Base-by-base conservation (phyloP, 2,888 invertebrate species). In the Hydrotaea cyrtoneurina region DNA sequence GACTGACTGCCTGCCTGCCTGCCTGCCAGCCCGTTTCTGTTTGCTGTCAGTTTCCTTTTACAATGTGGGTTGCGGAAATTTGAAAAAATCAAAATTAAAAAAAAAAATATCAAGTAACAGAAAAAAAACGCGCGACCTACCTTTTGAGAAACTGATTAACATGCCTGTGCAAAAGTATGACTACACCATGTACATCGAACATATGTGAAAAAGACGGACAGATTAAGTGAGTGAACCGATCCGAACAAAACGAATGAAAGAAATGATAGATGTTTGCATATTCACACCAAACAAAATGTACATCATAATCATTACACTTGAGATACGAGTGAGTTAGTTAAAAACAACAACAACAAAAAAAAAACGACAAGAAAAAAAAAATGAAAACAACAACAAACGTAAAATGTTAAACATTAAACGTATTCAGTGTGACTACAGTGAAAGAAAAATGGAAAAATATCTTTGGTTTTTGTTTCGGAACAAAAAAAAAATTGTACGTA, bases 1-100 rank as follows among this genome's bases (percentile, higher is more conserved):
- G n/a, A n/a, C n/a, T n/a, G n/a, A n/a, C n/a, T n/a, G n/a, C n/a
- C n/a, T n/a, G n/a, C n/a, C n/a, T 36, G n/a, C 13, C n/a, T 55
- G 55, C 17, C 17, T 2, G 50, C n/a, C 50, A 21, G 55, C 7
- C 55, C 21, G 55, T 19, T 21, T 19, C 55, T 4, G 19, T 55
- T 55, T 55, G 15, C 10, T 55, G 55, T 55, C 72, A 23, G 55
- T 55, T 21, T 55, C 21, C 21, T 21, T 75, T 66, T 57, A 53
- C 74, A 73, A 78, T 76, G 84, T 85, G 82, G 84, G 84, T 72
- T 82, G 84, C 81, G 84, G 84, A 82, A 85, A 82, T 79, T 79
- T 17, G 11, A 43, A 79, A 76, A 79, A 82, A 50, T 46, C 1
- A 69, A 55, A 73, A 64, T 1, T 8, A 53, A 66, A 26, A 15